Conservation (phyloP, 2,888 invertebrate species). For the Taphrorychus bicolor region DNA sequence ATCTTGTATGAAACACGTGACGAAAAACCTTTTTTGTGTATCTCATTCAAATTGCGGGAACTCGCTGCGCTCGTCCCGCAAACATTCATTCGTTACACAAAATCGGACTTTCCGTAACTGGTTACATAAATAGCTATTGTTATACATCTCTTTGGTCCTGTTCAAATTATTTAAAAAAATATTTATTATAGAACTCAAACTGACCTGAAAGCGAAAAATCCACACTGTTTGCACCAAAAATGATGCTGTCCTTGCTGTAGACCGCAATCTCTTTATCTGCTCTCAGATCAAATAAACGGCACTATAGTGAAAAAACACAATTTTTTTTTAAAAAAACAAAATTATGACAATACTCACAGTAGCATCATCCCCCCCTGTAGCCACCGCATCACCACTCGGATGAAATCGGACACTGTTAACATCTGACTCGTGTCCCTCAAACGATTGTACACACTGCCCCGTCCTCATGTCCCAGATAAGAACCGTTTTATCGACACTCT, state of each 20-base stretch:
- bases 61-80: too few relatives aligned
- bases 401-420: conserved; percentile 98
- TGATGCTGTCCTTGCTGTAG: conserved; percentile 95
- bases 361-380: conserved; percentile 98
- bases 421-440: conserved; percentile 98
- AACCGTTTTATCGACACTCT: conserved; percentile 96
- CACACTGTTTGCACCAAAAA: conserved; percentile 97
- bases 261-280: conserved; percentile 97
- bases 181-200: too few relatives aligned
- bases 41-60: too few relatives aligned
- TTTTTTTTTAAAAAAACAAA: not conserved
- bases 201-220: conserved; percentile 94
- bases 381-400: conserved; percentile 98
- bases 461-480: conserved; percentile 99
- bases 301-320: conserved; percentile 62
- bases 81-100: too few relatives aligned
- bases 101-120: too few relatives aligned
- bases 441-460: conserved; percentile 97
- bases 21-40: too few relatives aligned
- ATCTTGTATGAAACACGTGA: too few relatives aligned
- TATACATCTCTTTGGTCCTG: too few relatives aligned
- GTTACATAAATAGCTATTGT: too few relatives aligned
- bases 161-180: too few relatives aligned
- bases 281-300: conserved; percentile 95
- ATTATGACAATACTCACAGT: conserved; percentile 69